Base-by-base conservation (phyloP, 2,888 invertebrate genomes). In the Eupelmus urozonus region DNA sequence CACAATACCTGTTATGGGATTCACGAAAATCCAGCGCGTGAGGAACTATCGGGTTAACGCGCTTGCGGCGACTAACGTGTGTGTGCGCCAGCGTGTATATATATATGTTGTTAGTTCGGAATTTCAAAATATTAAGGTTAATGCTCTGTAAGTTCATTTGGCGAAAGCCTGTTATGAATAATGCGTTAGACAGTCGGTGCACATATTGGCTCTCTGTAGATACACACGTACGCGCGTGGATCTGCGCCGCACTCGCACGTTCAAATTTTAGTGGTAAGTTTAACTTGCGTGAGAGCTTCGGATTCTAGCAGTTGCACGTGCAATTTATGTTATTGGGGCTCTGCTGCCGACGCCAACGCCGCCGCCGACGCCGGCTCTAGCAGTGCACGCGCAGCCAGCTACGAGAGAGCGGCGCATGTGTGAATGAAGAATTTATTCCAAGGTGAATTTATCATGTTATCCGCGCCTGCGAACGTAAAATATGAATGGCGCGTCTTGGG, bases 111-210 rank as follows among this genome's bases (percentile, higher is more conserved):
- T 29, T 42, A 67, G 60, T 75, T 71, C 55, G 55, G 75, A 60
- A 75, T 75, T 79, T 65, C 59, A 66, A 79, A 71, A 79, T 75
- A 79, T 79, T 75, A 74, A 75, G 78, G 78, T 71, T 79, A 79
- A 79, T 79, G 71, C 78, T 65, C 71, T 1, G 53, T 76, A 79
- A 79, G 71, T 79, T 79, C 71, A 49, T 79, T 79, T 79, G 76
- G 60, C 71, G 70, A 75, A 79, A 79, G 71, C 79, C 51, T 76
- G 78, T 79, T 79, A 79, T 75, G 78, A 79, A 75, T 75, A 75
- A 79, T 75, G 53, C 70, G 78, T 69, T 27, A 55, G 63, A 74
- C 62, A 42, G 45, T 53, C 49, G 57, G 11, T 42, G 59, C 25
- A 55, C 42, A 49, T 45, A 60, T 40, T 16, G 13, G 18, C 11